These are phyloP conservation scores for Drosophila paramelanica DNA, from an alignment of 2,888 invertebrate genomes.

Conservation along the genomic window DNA sequence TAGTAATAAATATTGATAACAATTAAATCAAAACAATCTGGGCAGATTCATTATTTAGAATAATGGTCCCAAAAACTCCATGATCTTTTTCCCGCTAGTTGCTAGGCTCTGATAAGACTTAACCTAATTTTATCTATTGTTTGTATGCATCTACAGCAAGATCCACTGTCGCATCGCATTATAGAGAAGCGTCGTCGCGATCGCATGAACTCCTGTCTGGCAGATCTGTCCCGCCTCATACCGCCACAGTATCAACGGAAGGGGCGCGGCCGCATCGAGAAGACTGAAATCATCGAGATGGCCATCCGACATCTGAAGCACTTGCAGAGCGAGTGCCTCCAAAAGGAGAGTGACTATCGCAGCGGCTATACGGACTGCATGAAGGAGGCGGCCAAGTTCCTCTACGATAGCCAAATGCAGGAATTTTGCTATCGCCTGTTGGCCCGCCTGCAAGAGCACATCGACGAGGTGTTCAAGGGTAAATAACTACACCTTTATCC, in stretches of 20 bases:
- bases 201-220: slow-evolving; percentile 98
- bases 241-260: slow-evolving; percentile 97
- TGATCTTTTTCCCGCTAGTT: slow-evolving; percentile 45
- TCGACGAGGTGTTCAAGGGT: slow-evolving; percentile 88
- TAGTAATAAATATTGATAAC: slow-evolving; percentile 16
- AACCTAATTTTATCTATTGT: slow-evolving; percentile 16
- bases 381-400: slow-evolving; percentile 94
- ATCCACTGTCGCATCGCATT: slow-evolving; percentile 98
- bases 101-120: neutral
- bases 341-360: slow-evolving; percentile 87
- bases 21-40: slow-evolving; percentile 31
- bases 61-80: slow-evolving; percentile 44
- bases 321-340: slow-evolving; percentile 88
- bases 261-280: slow-evolving; percentile 97
- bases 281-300: slow-evolving; percentile 99
- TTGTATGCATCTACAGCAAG: slow-evolving; percentile 88
- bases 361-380: slow-evolving; percentile 96
- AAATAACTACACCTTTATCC: slow-evolving; percentile 33
- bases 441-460: slow-evolving; percentile 93
- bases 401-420: slow-evolving; percentile 94
- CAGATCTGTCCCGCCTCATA: slow-evolving; percentile 96
- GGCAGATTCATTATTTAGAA: slow-evolving; percentile 51
- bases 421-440: slow-evolving; percentile 92
- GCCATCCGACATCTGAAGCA: slow-evolving; percentile 97
- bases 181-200: slow-evolving; percentile 98